These are phyloP conservation scores for Andrena praecox DNA, from an alignment of 2,888 invertebrate species.

Conservation along the genomic window DNA sequence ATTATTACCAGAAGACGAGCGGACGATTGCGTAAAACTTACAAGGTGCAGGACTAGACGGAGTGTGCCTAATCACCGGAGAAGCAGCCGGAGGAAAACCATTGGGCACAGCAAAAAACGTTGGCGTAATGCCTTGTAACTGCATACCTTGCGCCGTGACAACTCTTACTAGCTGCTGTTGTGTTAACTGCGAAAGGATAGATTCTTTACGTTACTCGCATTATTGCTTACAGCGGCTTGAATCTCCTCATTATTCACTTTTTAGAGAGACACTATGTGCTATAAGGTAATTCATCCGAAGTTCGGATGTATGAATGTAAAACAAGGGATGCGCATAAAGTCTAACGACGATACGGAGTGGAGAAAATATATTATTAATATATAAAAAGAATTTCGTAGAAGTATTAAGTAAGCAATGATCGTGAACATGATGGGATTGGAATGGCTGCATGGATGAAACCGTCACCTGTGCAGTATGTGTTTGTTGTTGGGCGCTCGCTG, in stretches of 20 bases:
- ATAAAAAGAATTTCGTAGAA: slow-evolving; percentile 39
- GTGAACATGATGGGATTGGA: slow-evolving; percentile 66
- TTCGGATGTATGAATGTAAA: slow-evolving; percentile 8
- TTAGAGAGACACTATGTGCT: slow-evolving; percentile 1
- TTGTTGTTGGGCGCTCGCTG: slow-evolving; percentile 85
- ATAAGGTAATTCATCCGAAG: slow-evolving; percentile 19
- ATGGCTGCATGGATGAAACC: slow-evolving; percentile 80
- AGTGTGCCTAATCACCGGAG: slow-evolving; percentile 83
- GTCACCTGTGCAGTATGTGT: slow-evolving; percentile 85
- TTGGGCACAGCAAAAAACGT: slow-evolving; percentile 84
- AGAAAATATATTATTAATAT: slow-evolving; percentile 29
- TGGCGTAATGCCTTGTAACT: slow-evolving; percentile 85
- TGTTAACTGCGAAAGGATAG: slow-evolving; percentile 77
- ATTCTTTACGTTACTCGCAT: slow-evolving; percentile 17
- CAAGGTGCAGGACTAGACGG: slow-evolving; percentile 83
- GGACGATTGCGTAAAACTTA: slow-evolving; percentile 68
- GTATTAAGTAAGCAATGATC: slow-evolving; percentile 69
- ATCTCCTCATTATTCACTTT: not conserved
- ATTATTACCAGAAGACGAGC: not conserved
- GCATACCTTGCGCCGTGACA: slow-evolving; percentile 88
- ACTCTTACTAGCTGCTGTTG: slow-evolving; percentile 88
- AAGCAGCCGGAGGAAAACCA: slow-evolving; percentile 82
- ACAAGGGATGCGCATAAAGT: slow-evolving; percentile 28
- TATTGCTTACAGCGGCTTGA: not conserved
- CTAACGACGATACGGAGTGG: slow-evolving; percentile 25